phyloP scores from a whole-genome alignment of 2,888 invertebrate genomes.

The Plebejus anna region DNA sequence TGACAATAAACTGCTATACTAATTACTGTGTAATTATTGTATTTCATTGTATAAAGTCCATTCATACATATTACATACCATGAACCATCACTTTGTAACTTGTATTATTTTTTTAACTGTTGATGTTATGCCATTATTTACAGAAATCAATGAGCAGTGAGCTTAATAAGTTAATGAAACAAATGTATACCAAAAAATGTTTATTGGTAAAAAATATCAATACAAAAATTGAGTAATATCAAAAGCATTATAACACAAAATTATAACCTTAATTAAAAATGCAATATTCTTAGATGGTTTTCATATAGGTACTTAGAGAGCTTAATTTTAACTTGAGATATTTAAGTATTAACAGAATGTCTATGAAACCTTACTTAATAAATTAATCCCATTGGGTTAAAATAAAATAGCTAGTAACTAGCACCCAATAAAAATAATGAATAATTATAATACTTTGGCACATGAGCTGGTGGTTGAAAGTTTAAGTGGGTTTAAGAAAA shows the following conservation, averaged over 20 bases:
- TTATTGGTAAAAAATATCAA: slow-evolving; percentile 10
- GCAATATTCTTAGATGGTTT: not conserved
- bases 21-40: not conserved
- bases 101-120: not conserved
- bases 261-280: not conserved
- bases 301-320: not conserved
- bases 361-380: not conserved
- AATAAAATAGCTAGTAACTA: not conserved
- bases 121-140: not conserved
- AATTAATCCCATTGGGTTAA: not conserved
- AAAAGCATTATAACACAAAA: not conserved
- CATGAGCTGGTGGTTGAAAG: not conserved
- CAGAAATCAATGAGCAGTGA: not conserved
- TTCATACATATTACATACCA: not conserved
- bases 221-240: not conserved
- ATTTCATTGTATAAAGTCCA: not conserved
- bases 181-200: not conserved
- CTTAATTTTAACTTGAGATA: not conserved
- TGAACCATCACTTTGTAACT: not conserved
- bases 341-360: not conserved
- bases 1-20: slow-evolving; percentile 49
- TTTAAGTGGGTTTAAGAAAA: too few species aligned
- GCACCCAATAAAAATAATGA: not conserved
- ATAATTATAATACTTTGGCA: not conserved
- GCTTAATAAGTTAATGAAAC: not conserved